Evolutionary conservation across 2,113 vertebrate species (phyloP), one percentile per base, ranked within the genome.

Genomic region (Entosphenus tridentatus): DNA sequence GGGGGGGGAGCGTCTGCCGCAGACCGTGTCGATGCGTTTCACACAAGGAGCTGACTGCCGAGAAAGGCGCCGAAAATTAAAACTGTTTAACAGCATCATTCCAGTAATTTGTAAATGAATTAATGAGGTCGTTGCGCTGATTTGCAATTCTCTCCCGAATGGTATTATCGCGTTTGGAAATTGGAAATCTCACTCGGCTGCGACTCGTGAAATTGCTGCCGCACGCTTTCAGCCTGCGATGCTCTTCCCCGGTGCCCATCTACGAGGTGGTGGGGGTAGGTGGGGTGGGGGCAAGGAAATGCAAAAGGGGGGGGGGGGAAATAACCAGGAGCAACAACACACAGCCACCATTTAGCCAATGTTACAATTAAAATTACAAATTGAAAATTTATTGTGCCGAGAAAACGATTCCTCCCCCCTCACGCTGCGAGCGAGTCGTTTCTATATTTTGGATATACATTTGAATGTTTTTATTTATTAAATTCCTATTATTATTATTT

Each of bases 361-460:
- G 62, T 65, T 65, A 65, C 62, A 65, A 65, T 65, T 65, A 65
- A 65, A 65, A 65, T 16, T 65, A 65, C 62, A 65, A 65, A 65
- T 65, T n/a, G 21, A 21, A 65, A 65, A 65, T 65, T 65, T 65
- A 65, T 65, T n/a, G 62, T 21, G n/a, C 62, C 62, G 62, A 65
- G 21, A 65, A 65, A 65, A 65, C 62, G n/a, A 65, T 65, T 65
- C 21, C 62, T 11, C 14, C 62, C 62, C 62, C 21, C n/a, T 21
- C 62, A 65, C 18, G 58, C 58, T 62, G 58, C 58, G 58, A 14
- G 58, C 58, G 58, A 14, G 58, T 62, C 13, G 13, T 7, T 62
- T 13, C 13, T 14, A 14, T 62, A 17, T 62, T 62, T 62, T 62
- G 5, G 13, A 62, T 62, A 62, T 62, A 62, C 16, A 17, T 62